Evolutionary conservation across 2,113 vertebrate species (phyloP).

Genomic region (Oncorhynchus kisutch): DNA sequence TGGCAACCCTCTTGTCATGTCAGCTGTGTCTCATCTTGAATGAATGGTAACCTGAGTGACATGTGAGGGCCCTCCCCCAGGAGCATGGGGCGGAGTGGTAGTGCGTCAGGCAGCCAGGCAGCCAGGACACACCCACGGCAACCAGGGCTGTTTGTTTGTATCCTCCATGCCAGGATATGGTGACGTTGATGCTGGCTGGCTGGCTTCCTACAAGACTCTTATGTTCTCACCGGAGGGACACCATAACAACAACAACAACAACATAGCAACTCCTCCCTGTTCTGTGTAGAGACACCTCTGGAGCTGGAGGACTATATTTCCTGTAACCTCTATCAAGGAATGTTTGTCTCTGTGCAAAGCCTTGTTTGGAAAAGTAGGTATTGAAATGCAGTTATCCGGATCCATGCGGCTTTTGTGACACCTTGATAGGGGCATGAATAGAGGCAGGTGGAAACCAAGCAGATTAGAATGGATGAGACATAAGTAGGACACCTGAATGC

Average conservation of each 20-base stretch:
- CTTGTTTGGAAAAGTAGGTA: background rate
- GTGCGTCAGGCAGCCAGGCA: constrained; percentile 61
- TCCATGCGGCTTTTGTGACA: background rate
- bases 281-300: background rate
- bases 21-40: constrained; percentile 70
- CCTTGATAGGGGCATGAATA: background rate
- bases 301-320: background rate
- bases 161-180: constrained; percentile 31
- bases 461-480: background rate
- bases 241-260: constrained; percentile 41
- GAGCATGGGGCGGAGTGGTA: constrained; percentile 45
- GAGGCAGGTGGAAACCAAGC: background rate
- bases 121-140: constrained; percentile 64
- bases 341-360: background rate
- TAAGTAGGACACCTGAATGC: background rate
- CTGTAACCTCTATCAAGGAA: background rate
- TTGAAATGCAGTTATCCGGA: background rate
- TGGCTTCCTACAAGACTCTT: constrained; percentile 35
- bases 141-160: constrained; percentile 47
- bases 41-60: constrained; percentile 66
- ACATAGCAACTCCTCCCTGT: constrained; percentile 20
- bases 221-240: constrained; percentile 39
- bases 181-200: constrained; percentile 20
- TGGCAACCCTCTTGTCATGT: constrained; percentile 69
- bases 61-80: constrained; percentile 32